Conservation (phyloP, 2,888 invertebrate genomes). For the Agrotis puta region DNA sequence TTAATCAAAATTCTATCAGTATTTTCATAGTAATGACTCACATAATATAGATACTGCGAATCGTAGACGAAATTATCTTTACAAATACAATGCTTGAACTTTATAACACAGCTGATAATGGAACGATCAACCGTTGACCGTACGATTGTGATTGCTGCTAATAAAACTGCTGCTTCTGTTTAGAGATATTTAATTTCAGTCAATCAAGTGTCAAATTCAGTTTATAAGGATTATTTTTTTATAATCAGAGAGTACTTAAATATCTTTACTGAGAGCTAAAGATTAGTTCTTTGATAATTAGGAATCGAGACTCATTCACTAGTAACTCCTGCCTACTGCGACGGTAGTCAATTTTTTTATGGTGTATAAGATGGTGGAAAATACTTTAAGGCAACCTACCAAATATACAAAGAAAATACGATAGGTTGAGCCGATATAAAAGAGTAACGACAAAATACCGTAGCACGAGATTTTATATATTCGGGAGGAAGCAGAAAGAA, state of each 20-base stretch:
- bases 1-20: constrained; percentile 1
- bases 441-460: too few species aligned
- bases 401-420: too few species aligned
- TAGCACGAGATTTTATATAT: too few species aligned
- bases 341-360: too few species aligned
- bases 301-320: not conserved
- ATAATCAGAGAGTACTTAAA: not conserved
- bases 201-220: not conserved
- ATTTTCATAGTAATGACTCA: constrained; percentile 28
- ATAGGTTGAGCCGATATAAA: too few species aligned
- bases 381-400: too few species aligned
- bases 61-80: constrained; percentile 30
- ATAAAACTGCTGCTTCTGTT: not conserved
- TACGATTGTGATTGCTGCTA: not conserved
- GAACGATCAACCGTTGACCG: constrained; percentile 14
- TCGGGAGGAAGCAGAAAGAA: too few species aligned
- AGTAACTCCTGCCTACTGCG: too few species aligned
- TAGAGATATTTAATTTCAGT: not conserved
- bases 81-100: constrained; percentile 25
- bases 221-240: not conserved
- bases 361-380: too few species aligned
- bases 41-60: not conserved
- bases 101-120: constrained; percentile 24
- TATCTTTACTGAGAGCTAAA: constrained; percentile 23
- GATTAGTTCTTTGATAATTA: not conserved